phyloP scores from a whole-genome alignment of 2,888 invertebrate genomes.

The Dinocampus coccinellae region DNA sequence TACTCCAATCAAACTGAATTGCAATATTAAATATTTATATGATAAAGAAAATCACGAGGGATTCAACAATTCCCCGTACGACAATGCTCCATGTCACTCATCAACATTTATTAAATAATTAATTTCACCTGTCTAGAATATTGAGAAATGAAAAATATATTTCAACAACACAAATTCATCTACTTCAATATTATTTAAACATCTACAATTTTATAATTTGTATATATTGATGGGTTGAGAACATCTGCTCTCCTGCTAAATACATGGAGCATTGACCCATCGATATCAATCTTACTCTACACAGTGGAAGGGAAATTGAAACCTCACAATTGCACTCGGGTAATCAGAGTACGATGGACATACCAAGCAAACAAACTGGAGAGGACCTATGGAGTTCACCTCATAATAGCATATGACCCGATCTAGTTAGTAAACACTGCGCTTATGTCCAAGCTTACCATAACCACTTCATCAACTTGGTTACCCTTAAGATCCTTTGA shows the following conservation, averaged over 20 bases:
- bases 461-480: background rate
- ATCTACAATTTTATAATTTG: background rate
- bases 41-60: background rate
- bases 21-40: background rate
- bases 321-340: conserved; percentile 27
- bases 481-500: conserved; percentile 8
- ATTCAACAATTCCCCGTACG: background rate
- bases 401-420: conserved; percentile 18
- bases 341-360: conserved; percentile 16
- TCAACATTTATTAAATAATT: background rate
- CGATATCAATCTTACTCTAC: conserved; percentile 23
- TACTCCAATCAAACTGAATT: background rate
- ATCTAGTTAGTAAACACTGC: conserved; percentile 36
- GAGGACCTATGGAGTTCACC: background rate
- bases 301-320: conserved; percentile 14
- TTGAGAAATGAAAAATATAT: too few relatives aligned
- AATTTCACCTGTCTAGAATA: too few relatives aligned
- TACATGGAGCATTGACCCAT: background rate
- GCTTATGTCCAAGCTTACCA: conserved; percentile 22
- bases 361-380: conserved; percentile 26
- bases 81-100: background rate
- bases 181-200: too few relatives aligned
- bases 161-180: too few relatives aligned
- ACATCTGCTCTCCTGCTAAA: background rate
- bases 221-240: background rate